Base-by-base conservation (phyloP, 1,140 invertebrate species). In the Ptiloglossa arizonensis region DNA sequence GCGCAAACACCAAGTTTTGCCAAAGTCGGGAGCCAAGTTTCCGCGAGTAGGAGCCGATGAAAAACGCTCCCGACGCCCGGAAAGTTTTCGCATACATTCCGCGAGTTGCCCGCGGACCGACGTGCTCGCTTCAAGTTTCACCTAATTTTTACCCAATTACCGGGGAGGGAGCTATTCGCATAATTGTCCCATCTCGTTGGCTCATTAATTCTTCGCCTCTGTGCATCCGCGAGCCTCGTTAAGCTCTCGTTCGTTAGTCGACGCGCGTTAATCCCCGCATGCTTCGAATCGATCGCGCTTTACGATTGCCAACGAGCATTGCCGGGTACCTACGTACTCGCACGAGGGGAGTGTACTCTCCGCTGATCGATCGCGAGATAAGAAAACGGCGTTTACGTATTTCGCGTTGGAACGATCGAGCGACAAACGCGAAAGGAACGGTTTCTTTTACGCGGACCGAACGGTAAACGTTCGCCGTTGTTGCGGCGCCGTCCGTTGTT, bases 71-170 rank as follows among this genome's bases (percentile, higher is more conserved):
- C 54, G 24, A 11, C n/a, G 22, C n/a, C 29, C 5, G 29, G 54
- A 46, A 64, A 64, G 4, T 66, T 73, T 22, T 3, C 54, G 54
- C 68, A 32, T 60, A 60, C 27, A 59, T 70, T 57, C 11, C 32
- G 32, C 15, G 57, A 24, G n/a, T n/a, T 63, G 60, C 60, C 17
- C 22, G 5, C 22, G n/a, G n/a, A 54, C n/a, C 52, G 19, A 22
- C 52, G 44, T 32, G 11, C 17, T 11, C 35, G 35, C 35, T 35
- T 35, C 35, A 71, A 11, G 41, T n/a, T 71, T 71, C 27, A 17
- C 46, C 71, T 22, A 73, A 64, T 66, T 73, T 73, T 73, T 73
- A 66, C 60, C 48, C 59, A 73, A 73, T 73, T 73, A 73, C 24
- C 1, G 2, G n/a, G 5, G 44, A 1, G 19, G 41, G 4, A 48